Percentiles rank a stretch among this genome's conserved stretches.
Conservation (phyloP, 2,888 invertebrate genomes). For the Thumatha senex region DNA sequence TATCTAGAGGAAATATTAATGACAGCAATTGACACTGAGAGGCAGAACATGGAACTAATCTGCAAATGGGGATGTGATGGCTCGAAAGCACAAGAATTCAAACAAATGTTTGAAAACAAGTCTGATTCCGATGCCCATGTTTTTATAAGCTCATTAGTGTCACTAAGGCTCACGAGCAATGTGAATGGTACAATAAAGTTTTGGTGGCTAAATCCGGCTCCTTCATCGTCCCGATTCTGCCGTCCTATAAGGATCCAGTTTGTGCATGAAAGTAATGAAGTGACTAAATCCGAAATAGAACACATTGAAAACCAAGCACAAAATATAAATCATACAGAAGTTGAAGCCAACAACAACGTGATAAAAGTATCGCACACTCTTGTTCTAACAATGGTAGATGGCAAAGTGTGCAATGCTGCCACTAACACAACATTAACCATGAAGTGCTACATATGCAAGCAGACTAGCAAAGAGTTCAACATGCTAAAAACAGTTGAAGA, state of each 20-base stretch:
- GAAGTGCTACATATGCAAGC: conserved; percentile 40
- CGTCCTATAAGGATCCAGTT: neutral
- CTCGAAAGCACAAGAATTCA: conserved; percentile 2
- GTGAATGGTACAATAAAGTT: neutral
- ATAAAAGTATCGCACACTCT: conserved; percentile 1
- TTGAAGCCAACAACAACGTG: neutral
- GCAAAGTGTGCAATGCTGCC: conserved; percentile 42
- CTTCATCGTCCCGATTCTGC: conserved; percentile 5
- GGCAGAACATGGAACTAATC: conserved; percentile 5
- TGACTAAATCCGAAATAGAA: neutral
- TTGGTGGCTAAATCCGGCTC: conserved; percentile 6
- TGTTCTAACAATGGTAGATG: conserved; percentile 38
- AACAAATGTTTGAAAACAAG: conserved; percentile 4
- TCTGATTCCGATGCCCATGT: conserved; percentile 3
- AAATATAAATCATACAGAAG: conserved; percentile 1
- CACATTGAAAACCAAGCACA: conserved; percentile 5
- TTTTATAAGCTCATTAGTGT: conserved; percentile 7
- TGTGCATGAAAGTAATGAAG: neutral
- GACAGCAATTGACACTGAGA: neutral
- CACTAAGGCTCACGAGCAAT: neutral
- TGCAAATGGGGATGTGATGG: conserved; percentile 5
- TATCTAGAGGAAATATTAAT: conserved; percentile 1
- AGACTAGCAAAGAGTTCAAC: conserved; percentile 32
- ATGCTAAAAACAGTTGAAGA: neutral
- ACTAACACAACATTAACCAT: conserved; percentile 31